Evolutionary conservation across 2,113 vertebrate species (phyloP).

Genomic region (Chloropsis cyanopogon): DNA sequence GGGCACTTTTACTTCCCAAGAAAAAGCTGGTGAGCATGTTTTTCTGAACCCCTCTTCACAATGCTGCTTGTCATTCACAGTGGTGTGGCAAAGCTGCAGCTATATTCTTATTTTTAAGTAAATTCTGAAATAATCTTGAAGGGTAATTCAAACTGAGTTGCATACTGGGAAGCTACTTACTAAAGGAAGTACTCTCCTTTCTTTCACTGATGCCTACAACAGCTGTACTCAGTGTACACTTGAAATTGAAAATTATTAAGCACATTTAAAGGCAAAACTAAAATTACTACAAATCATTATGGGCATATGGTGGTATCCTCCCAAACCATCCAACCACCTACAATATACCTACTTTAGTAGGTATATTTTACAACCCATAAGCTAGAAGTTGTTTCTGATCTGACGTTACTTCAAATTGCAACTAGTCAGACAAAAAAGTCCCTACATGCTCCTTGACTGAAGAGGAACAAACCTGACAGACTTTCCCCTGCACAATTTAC

Average conservation of each 20-base stretch:
- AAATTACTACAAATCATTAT: not conserved
- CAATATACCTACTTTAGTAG: not conserved
- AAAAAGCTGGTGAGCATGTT: rapidly evolving
- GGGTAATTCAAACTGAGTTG: not conserved
- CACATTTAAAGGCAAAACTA: not conserved
- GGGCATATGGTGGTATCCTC: too few relatives aligned
- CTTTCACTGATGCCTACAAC: not conserved
- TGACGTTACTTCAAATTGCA: not conserved
- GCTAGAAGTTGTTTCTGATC: not conserved
- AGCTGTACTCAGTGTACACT: not conserved
- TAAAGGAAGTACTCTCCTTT: not conserved
- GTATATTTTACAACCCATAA: not conserved
- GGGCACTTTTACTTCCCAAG: not conserved
- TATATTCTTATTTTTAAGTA: not conserved
- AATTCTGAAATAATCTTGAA: not conserved
- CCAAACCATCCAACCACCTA: not conserved
- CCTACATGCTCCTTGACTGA: not conserved
- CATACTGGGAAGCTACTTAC: not conserved
- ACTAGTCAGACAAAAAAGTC: not conserved
- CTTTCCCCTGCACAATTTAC: not conserved
- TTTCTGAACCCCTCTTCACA: not conserved
- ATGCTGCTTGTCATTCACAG: not conserved
- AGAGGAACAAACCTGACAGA: not conserved
- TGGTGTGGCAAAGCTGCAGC: not conserved
- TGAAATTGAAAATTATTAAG: not conserved